Percentiles rank a stretch among this genome's conserved stretches.
These are phyloP conservation scores for Scylla paramamosain DNA, from an alignment of 1,140 invertebrate species.

Conservation along the genomic window DNA sequence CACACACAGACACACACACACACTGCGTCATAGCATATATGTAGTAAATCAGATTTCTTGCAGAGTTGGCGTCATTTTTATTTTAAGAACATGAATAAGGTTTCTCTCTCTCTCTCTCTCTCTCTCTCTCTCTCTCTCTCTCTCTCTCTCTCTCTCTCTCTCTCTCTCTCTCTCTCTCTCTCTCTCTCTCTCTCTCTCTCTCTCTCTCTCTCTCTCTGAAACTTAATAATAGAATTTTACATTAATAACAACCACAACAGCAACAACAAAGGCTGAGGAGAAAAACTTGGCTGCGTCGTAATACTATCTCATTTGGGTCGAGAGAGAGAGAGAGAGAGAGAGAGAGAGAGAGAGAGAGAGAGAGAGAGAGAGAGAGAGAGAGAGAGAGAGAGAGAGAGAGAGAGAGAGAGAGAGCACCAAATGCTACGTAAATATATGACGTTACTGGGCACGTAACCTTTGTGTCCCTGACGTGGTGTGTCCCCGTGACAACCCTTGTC, in stretches of 20 bases:
- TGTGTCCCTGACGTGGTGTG: not conserved
- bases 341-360: not conserved
- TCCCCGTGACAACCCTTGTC: not conserved
- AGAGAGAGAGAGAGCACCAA: not conserved
- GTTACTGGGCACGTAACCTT: not conserved
- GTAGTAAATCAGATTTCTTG: constrained; percentile 10
- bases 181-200: too few relatives aligned
- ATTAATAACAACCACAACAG: too few relatives aligned
- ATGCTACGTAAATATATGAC: not conserved
- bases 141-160: not conserved
- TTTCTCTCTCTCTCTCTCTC: constrained; percentile 17
- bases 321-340: constrained; percentile 20
- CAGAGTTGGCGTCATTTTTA: not conserved
- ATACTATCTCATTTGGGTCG: not conserved
- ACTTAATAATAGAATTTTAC: too few relatives aligned
- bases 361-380: not conserved
- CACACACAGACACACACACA: constrained; percentile 1
- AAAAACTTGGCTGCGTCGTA: too few relatives aligned
- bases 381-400: not conserved
- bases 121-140: constrained; percentile 20
- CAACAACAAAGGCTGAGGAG: too few relatives aligned
- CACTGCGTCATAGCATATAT: not conserved
- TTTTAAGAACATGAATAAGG: not conserved
- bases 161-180: too few relatives aligned
- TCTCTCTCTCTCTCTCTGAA: too few relatives aligned